Evolutionary conservation across 2,797 vertebrate genomes (phyloP), one percentile per base, ranked within the genome.

Genomic region (Brotogeris chrysoptera): DNA sequence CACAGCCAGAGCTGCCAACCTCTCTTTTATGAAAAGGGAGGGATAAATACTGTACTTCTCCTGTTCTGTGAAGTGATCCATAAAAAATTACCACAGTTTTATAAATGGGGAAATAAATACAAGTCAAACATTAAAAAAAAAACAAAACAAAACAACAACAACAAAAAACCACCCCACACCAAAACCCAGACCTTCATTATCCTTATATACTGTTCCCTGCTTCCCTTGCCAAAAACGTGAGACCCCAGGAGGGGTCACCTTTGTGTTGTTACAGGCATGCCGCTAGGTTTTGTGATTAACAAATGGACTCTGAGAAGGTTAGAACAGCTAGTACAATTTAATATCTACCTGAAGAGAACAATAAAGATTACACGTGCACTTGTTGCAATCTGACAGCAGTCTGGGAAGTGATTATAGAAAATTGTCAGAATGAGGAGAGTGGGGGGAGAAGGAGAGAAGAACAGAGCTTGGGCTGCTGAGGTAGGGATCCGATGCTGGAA

Each of bases 401-500:
- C 86, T 76, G 52, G 71, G 81, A 72, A 88, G 91, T 28, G 57
- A 60, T 92, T 90, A 93, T n/a, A 82, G 80, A 66, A 86, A 92
- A 53, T 60, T 82, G 63, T 49, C 34, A 90, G 73, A 79, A 38
- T 5, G 10, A 14, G 10, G 11, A 20, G 21, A 27, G 10, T 7
- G 7, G 11, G 9, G 24, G 73, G 28, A 44, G 74, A 25, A 32
- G n/a, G 57, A 47, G 49, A 80, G 36, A 43, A 21, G 12, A 77
- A 38, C 36, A 59, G 59, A 41, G 47, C 61, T 74, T 69, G 72
- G 71, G 69, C 44, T 92, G 53, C 86, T 80, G 70, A 94, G 80
- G 81, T 49, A 81, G 59, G 82, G 91, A 95, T 86, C 61, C 52
- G 38, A 92, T 65, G 86, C 92, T 96, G 92, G 90, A 96, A 92